A percentile compares a stretch with the other conserved stretches of the same genome.
phyloP scores from a whole-genome alignment of 1,140 invertebrate species.

The Anadara kagoshimensis region DNA sequence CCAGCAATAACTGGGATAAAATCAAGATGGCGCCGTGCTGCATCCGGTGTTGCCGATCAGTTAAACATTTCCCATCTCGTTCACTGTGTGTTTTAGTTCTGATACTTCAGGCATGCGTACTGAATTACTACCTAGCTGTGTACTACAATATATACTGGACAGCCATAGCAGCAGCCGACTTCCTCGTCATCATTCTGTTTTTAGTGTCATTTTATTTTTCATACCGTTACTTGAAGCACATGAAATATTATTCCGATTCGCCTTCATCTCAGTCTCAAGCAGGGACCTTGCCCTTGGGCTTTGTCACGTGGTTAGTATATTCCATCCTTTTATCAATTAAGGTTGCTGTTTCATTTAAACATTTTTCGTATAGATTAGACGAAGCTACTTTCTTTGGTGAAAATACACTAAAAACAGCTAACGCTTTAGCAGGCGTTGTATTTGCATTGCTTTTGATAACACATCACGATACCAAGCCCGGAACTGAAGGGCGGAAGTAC shows the following conservation, averaged over 20 bases:
- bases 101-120: constrained; percentile 33
- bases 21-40: constrained; percentile 15
- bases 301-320: constrained; percentile 76
- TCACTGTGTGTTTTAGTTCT: constrained; percentile 35
- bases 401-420: constrained; percentile 75
- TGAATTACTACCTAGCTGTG: constrained; percentile 48
- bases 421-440: constrained; percentile 75
- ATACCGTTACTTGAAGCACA: not conserved
- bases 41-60: constrained; percentile 20
- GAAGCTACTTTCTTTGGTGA: constrained; percentile 74
- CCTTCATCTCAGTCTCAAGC: not conserved
- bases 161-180: constrained; percentile 37
- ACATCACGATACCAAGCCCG: constrained; percentile 75
- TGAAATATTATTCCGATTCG: not conserved
- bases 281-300: not conserved
- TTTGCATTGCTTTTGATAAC: constrained; percentile 77
- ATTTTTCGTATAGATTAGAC: constrained; percentile 62
- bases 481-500: constrained; percentile 73
- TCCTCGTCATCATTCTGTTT: constrained; percentile 4
- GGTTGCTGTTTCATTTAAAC: constrained; percentile 76
- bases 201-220: constrained; percentile 12
- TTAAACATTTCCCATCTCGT: constrained; percentile 46
- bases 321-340: constrained; percentile 74
- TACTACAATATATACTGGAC: constrained; percentile 36
- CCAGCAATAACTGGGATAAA: not conserved